Base-by-base conservation (phyloP, 2,113 vertebrate species). In the Lepus europaeus region DNA sequence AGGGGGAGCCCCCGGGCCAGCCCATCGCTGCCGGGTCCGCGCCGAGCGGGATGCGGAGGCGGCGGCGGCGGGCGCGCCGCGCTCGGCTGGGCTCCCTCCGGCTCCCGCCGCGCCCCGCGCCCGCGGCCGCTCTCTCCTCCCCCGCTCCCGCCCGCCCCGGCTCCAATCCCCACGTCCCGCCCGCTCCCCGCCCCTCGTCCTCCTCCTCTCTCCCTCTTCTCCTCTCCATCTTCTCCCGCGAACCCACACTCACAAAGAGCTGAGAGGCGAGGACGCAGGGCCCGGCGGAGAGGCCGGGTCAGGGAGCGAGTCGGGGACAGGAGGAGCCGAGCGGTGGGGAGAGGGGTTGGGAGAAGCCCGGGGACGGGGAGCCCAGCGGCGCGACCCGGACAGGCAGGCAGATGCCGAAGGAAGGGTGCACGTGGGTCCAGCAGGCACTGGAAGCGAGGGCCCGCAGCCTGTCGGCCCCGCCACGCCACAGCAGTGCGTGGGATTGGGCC, bases 1-100 rank as follows among this genome's bases (percentile, higher is more conserved):
- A 97, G 94, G 94, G 96, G 92, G 94, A 91, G 95, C 97, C 95
- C 89, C 96, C 53, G 68, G 91, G 89, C 97, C 97, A 97, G 89
- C 97, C 97, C 97, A 97, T 97, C 79, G 82, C 76, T 51, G 83
- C 90, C 17, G 4, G 82, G 89, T 45, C 97, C 90, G 88, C 84
- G 78, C 86, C 2, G 66, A 84, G 86, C 80, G 70, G 53, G 76
- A 72, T 45, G 49, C n/a, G 27, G 29, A 45, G 94, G 97, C 80
- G 51, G 86, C 66, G 79, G 94, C 63, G 76, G 89, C 78, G 66
- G 74, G 88, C 25, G 53, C 92, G 78, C 87, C 3, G 81, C 69
- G 22, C 87, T 94, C 45, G 6, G 66, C 90, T 25, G 79, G 89
- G 77, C 78, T 82, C 96, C 83, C 83, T 92, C 95, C 66, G 56